Percentiles rank a stretch among this genome's conserved stretches.
Evolutionary conservation across 2,888 invertebrate genomes (phyloP).

Genomic region (Linnaemya vulpina): DNA sequence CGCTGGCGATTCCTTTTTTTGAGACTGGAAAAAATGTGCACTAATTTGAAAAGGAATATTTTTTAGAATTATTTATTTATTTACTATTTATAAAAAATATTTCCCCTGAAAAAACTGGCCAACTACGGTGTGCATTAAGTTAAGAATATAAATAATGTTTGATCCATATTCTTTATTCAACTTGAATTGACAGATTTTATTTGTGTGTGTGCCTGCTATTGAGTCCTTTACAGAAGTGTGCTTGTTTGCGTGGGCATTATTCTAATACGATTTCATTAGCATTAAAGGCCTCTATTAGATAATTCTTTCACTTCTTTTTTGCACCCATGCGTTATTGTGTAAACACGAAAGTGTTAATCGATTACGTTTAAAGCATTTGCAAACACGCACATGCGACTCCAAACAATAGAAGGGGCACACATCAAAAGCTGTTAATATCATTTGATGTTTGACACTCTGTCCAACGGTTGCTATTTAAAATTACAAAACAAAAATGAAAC

Average conservation of each 20-base stretch:
- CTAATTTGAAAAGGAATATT: no score
- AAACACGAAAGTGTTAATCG: slow-evolving; percentile 71
- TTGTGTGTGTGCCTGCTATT: slow-evolving; percentile 5
- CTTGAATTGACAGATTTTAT: background rate
- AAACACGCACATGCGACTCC: slow-evolving; percentile 59
- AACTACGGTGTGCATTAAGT: no score
- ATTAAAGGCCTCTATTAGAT: slow-evolving; percentile 43
- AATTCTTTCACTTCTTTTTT: background rate
- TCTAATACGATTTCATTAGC: slow-evolving; percentile 37
- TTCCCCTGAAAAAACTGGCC: no score
- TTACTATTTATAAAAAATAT: no score
- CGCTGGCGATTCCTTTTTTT: no score
- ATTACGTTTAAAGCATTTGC: slow-evolving; percentile 72
- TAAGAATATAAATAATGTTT: background rate
- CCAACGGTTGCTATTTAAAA: slow-evolving; percentile 54
- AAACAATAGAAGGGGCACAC: slow-evolving; percentile 33
- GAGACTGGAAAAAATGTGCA: no score
- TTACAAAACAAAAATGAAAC: slow-evolving; percentile 22
- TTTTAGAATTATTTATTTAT: no score
- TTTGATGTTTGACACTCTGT: slow-evolving; percentile 67
- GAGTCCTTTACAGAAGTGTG: background rate
- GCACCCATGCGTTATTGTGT: slow-evolving; percentile 37
- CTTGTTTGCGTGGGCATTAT: slow-evolving; percentile 1
- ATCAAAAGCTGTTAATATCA: slow-evolving; percentile 68
- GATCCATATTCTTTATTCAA: background rate